These are phyloP conservation scores for Mionectes macconnelli DNA, from an alignment of 2,113 vertebrate genomes.

Conservation along the genomic window DNA sequence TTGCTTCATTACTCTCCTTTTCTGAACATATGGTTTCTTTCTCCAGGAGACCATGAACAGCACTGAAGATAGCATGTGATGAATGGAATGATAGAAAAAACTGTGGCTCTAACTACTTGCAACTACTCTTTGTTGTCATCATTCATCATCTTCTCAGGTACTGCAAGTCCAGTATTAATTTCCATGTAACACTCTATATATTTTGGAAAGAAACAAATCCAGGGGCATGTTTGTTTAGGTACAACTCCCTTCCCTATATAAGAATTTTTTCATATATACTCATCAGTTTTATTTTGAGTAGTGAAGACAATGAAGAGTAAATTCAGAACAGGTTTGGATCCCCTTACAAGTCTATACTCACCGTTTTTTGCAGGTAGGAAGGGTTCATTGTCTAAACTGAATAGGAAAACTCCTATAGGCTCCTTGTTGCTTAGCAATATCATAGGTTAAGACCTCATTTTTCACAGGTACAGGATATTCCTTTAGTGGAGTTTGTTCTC, in stretches of 20 bases:
- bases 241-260: neutral
- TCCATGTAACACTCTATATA: neutral
- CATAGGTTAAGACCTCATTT: neutral
- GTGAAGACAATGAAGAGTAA: neutral
- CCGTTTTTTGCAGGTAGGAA: neutral
- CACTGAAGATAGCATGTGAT: neutral
- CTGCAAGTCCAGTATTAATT: neutral
- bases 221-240: neutral
- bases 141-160: neutral
- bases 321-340: neutral
- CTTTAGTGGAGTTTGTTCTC: neutral
- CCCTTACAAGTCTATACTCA: neutral
- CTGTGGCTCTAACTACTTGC: neutral
- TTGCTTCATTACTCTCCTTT: neutral
- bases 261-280: neutral
- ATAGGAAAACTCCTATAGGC: neutral
- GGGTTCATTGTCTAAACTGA: neutral
- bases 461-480: neutral
- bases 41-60: neutral
- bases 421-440: neutral
- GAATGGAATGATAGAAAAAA: neutral
- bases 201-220: neutral
- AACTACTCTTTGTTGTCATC: neutral
- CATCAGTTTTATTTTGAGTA: neutral
- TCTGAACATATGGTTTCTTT: neutral